Evolutionary conservation across 2,888 invertebrate species (phyloP), one percentile per base, ranked within the genome.

Genomic region (Tetrapedia diversipes): DNA sequence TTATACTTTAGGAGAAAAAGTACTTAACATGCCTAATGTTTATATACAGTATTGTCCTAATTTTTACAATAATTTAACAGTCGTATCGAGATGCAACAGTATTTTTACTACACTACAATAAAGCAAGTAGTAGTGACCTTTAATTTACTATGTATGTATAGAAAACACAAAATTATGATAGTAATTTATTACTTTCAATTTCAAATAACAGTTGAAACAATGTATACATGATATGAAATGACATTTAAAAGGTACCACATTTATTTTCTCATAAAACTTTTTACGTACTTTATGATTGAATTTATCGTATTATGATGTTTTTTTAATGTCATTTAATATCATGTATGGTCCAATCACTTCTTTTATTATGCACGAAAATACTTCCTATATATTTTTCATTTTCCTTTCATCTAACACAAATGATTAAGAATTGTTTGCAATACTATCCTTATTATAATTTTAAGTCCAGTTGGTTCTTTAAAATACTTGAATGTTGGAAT

Each of bases 31-130:
- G 63, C 22, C 39, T 1, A 34, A 63, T 53, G 6, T 22, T 39
- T 19, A 1, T 27, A 7, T 19, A 27, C 7, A 47, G 27, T 75
- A 75, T 75, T 74, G 74, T 75, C 75, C 6, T 60, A 47, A 54
- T 27, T 60, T 57, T 24, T 60, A 27, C 19, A 66, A 54, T 32
- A 34, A 74, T 75, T 56, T 41, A 47, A 49, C n/a, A 39, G 34
- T 59, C n/a, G 32, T 19, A 10, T 22, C 1, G 29, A 37, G n/a
- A 37, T n/a, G 29, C 14, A 61, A 56, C 14, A 24, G 27, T 61
- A 47, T 41, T 54, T 47, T 56, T 39, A 34, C 39, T 63, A 63
- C 16, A 27, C 22, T 39, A 60, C 45, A 27, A 60, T 34, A 10
- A 56, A 73, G 41, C 27, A 16, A 54, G 2, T 16, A 4, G 8